Conservation (phyloP, 2,888 invertebrate genomes). For the Rotaria socialis region DNA sequence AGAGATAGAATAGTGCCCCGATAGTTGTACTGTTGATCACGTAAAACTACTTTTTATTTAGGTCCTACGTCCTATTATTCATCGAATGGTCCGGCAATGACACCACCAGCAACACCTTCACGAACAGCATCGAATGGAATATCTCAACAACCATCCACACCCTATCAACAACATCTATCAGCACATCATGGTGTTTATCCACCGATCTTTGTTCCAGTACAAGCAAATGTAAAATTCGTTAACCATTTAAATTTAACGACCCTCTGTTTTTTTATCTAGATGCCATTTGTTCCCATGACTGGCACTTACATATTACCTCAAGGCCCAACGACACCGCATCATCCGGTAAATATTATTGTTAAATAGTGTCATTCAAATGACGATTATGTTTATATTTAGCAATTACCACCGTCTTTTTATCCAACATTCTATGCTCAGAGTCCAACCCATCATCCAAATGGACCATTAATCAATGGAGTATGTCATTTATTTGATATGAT, state of each 20-base stretch:
- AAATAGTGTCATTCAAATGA: no score
- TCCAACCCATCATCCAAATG: neutral
- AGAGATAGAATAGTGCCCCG: no score
- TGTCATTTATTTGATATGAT: neutral
- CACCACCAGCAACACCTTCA: constrained; percentile 2
- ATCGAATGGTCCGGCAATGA: neutral
- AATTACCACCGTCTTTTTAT: neutral
- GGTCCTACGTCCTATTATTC: neutral
- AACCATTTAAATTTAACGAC: neutral
- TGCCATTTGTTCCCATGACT: constrained; percentile 3
- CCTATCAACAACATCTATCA: neutral
- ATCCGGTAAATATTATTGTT: neutral
- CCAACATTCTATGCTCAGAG: constrained; percentile 1
- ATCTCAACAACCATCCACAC: neutral
- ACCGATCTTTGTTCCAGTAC: neutral
- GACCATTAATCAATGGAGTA: neutral
- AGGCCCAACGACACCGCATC: neutral
- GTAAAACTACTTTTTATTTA: neutral
- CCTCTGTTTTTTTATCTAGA: neutral
- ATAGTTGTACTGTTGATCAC: neutral
- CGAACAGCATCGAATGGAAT: neutral
- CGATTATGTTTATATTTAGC: neutral
- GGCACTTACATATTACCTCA: neutral
- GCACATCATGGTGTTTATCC: neutral
- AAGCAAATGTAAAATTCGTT: neutral